Base-by-base conservation (phyloP, 2,888 invertebrate genomes). In the Idaea aversata region DNA sequence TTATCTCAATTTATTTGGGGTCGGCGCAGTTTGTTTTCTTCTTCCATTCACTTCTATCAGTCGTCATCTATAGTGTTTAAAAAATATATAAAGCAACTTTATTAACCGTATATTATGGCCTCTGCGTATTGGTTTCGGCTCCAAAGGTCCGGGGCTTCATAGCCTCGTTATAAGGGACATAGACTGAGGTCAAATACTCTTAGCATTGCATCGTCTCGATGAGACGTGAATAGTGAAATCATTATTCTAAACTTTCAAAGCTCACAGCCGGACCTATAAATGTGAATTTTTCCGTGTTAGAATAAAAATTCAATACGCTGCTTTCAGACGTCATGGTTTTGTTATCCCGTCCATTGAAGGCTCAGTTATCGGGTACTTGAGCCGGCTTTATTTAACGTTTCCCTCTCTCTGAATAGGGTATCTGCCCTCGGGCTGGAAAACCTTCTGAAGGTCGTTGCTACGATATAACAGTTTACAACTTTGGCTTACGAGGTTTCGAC, bases 371-470 rank as follows among this genome's bases (percentile, higher is more conserved):
- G 66, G 61, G 65, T 65, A 64, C 67, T 65, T 71, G 67, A 63
- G 72, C 66, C 68, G 72, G 72, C 75, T 82, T 78, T 77, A 79
- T 81, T 78, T 78, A 81, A 84, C 83, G 79, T 77, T 78, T 80
- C 80, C 68, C 77, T 47, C 73, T 70, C 70, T 65, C 70, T 61
- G 58, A 75, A 79, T 77, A 75, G 78, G 75, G 72, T 77, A 67
- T 76, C 66, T 73, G 71, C 73, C 70, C 70, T 68, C 69, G 72
- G 72, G 65, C 63, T 63, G 57, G 59, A 34, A 62, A 15, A 62
- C 34, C 38, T 36, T n/a, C 13, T 36, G 58, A 59, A 66, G 61
- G 34, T 64, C 66, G 78, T 77, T 79, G 77, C 69, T 77, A 68
- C 72, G 66, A 75, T 79, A 79, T 83, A 79, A 79, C 72, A 72